Conservation (phyloP, 30 jellyfish, hydroid and myxozoan genomes). For the Aurelia aurita complex sp. Pacific region DNA sequence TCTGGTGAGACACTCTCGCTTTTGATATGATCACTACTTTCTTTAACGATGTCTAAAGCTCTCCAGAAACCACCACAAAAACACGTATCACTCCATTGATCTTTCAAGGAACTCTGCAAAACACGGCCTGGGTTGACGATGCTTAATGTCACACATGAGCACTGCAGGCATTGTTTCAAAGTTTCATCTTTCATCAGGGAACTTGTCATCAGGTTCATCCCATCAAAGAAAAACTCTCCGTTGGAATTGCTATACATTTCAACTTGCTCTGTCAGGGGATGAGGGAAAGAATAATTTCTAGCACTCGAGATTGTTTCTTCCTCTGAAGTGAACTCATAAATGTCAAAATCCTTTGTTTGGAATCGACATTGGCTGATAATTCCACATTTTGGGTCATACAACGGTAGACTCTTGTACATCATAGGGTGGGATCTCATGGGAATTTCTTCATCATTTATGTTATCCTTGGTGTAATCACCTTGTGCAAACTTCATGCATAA, state of each 20-base stretch:
- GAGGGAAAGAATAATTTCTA: constrained; percentile 18
- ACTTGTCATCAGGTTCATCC: constrained; percentile 49
- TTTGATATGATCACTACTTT: not conserved
- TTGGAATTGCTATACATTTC: not conserved
- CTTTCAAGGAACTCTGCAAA: constrained; percentile 50
- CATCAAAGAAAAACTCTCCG: constrained; percentile 52
- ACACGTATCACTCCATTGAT: constrained; percentile 65
- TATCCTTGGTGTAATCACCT: constrained; percentile 38
- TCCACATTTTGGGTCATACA: constrained; percentile 71
- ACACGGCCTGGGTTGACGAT: constrained; percentile 30
- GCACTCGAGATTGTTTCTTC: constrained; percentile 25
- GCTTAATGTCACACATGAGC: constrained; percentile 64
- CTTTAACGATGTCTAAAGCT: constrained; percentile 16
- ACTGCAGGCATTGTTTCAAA: constrained; percentile 77
- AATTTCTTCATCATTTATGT: constrained; percentile 46
- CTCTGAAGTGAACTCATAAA: constrained; percentile 27
- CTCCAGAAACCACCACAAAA: constrained; percentile 87
- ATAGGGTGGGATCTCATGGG: constrained; percentile 75
- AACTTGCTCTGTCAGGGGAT: constrained; percentile 41
- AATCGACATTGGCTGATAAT: constrained; percentile 44
- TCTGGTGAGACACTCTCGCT: constrained; percentile 4
- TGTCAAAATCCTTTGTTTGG: constrained; percentile 39
- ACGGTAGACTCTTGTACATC: constrained; percentile 59
- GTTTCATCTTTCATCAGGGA: constrained; percentile 65
- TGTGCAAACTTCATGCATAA: constrained; percentile 28